These are phyloP conservation scores for Heliconius nattereri DNA, from an alignment of 1,140 invertebrate species.

Conservation along the genomic window DNA sequence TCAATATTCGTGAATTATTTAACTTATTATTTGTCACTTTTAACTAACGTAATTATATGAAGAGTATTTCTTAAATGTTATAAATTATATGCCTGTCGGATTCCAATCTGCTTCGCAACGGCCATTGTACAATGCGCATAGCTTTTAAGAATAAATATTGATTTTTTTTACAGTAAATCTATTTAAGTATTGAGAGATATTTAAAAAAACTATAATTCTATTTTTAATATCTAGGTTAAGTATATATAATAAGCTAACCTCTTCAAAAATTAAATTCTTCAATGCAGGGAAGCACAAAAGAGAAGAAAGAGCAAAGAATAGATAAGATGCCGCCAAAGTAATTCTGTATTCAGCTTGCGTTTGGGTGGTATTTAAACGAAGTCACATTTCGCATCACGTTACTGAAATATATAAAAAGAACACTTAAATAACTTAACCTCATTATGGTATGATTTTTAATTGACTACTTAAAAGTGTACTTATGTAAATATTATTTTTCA, in stretches of 20 bases:
- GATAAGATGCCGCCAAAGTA: background rate
- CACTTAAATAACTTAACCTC: background rate
- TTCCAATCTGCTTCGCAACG: too few relatives aligned
- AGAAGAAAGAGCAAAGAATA: background rate
- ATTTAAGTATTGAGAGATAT: too few relatives aligned
- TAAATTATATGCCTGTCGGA: too few relatives aligned
- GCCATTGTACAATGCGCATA: too few relatives aligned
- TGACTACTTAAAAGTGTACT: background rate
- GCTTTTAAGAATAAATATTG: too few relatives aligned
- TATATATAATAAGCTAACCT: background rate
- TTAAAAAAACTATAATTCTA: too few relatives aligned
- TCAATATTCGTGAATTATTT: too few relatives aligned
- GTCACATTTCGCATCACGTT: conserved; percentile 8
- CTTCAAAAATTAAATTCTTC: conserved; percentile 4
- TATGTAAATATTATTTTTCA: background rate
- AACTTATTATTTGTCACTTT: too few relatives aligned
- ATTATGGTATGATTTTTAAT: background rate
- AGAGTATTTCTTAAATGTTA: too few relatives aligned
- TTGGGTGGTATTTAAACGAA: conserved; percentile 8
- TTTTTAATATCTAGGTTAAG: background rate
- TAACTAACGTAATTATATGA: too few relatives aligned
- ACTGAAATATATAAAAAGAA: conserved; percentile 13
- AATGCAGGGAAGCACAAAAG: conserved; percentile 1
- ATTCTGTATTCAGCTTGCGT: conserved; percentile 11
- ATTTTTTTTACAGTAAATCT: too few relatives aligned